Conservation (phyloP, 1,140 invertebrate species). For the Rhyacophila brunnea region DNA sequence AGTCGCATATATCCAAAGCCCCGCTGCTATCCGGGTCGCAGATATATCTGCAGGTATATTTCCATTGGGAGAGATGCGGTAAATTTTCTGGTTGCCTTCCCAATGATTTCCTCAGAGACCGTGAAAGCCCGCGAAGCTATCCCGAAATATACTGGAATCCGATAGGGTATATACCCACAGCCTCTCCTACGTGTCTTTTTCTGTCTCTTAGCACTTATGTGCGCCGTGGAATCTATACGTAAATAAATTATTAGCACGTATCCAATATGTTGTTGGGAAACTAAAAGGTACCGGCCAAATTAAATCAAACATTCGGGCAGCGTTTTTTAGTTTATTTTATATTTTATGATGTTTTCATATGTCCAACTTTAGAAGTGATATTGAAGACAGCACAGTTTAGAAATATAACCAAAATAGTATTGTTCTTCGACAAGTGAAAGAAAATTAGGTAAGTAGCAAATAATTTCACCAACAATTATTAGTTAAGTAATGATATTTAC, state of each 20-base stretch:
- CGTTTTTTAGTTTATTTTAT: no score
- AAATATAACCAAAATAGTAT: no score
- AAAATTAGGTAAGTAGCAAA: no score
- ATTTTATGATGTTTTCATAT: no score
- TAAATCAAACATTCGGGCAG: constrained; percentile 23
- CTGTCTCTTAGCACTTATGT: constrained; percentile 36
- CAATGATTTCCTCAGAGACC: constrained; percentile 44
- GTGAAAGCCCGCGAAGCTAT: constrained; percentile 31
- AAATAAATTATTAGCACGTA: constrained; percentile 32
- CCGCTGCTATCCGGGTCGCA: constrained; percentile 28
- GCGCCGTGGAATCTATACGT: constrained; percentile 25
- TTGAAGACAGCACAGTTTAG: no score
- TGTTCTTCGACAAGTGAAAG: no score
- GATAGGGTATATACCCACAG: constrained; percentile 30
- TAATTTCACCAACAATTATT: no score
- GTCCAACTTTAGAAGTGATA: no score
- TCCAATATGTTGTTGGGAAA: constrained; percentile 18
- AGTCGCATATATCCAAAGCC: constrained; percentile 4
- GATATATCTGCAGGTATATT: constrained; percentile 36
- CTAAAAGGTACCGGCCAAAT: constrained; percentile 23
- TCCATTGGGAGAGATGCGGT: constrained; percentile 36
- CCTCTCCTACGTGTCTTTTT: constrained; percentile 38
- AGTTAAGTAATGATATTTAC: no score
- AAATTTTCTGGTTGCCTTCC: constrained; percentile 39
- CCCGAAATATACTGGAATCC: constrained; percentile 36